Conservation (phyloP, 2,113 vertebrate genomes). For the Heloderma charlesbogerti region DNA sequence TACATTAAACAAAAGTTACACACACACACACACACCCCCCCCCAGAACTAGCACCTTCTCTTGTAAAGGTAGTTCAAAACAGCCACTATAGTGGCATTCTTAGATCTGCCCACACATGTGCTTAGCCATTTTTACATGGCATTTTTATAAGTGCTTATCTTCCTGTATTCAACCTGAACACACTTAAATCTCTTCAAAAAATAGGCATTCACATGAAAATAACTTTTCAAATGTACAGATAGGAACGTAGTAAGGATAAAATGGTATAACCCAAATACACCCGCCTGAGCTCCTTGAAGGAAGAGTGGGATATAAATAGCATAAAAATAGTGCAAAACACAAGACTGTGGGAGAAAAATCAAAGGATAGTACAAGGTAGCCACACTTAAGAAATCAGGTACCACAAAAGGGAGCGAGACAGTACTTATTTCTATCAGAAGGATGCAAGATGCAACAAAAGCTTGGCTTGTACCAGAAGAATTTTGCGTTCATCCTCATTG, state of each 20-base stretch:
- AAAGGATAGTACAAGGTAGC: not conserved
- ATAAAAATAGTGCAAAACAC: not conserved
- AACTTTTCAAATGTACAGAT: not conserved
- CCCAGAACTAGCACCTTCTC: not conserved
- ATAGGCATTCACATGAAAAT: not conserved
- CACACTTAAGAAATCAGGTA: not conserved
- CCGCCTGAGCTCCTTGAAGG: not conserved
- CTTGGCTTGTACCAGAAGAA: constrained; percentile 86
- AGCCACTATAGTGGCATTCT: not conserved
- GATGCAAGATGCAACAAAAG: constrained; percentile 36
- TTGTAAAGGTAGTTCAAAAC: not conserved
- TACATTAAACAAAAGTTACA: not conserved
- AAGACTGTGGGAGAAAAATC: accelerated
- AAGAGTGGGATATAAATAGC: not conserved
- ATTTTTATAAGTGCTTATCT: not conserved
- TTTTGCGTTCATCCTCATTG: constrained; percentile 95
- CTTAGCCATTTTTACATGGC: not conserved
- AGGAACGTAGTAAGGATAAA: not conserved
- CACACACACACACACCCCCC: no score
- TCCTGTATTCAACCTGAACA: not conserved
- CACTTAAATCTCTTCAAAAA: not conserved
- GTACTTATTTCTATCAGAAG: not conserved
- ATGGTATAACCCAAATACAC: not conserved
- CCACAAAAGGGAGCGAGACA: not conserved
- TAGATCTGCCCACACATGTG: not conserved